Conservation (phyloP, 64 coral and sea anemone genomes). For the Montipora efflorescens region DNA sequence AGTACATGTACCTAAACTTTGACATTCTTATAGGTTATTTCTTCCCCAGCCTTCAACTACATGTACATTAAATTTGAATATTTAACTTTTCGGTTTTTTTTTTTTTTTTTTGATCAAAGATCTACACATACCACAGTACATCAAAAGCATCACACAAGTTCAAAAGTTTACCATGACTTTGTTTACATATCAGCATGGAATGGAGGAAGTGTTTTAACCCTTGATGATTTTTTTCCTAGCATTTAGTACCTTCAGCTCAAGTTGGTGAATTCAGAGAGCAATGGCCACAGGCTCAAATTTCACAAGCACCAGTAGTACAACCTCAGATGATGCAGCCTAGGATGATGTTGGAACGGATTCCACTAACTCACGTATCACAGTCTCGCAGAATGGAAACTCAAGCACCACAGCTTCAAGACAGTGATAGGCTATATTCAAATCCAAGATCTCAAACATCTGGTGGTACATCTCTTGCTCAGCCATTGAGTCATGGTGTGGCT, state of each 20-base stretch:
- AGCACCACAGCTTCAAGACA: slow-evolving; percentile 3
- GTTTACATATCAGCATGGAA: no score
- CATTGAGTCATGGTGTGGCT: background rate
- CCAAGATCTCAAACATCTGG: background rate
- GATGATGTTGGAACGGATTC: background rate
- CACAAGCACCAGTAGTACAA: background rate
- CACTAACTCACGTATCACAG: background rate
- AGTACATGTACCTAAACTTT: no score
- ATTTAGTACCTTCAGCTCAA: slow-evolving; percentile 1
- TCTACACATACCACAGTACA: no score
- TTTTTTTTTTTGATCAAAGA: no score
- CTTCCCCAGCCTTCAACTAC: no score
- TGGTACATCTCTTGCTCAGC: background rate
- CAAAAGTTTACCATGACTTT: no score
- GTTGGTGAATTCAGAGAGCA: slow-evolving; percentile 41
- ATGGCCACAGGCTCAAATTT: slow-evolving; percentile 37
- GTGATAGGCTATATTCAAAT: background rate
- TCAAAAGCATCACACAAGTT: no score
- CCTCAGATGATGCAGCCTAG: background rate
- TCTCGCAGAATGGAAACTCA: background rate
- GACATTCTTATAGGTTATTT: no score
- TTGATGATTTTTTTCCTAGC: background rate
- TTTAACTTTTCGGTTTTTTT: no score
- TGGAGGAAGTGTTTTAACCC: no score
- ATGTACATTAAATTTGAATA: no score